phyloP scores from a whole-genome alignment of 2,113 vertebrate species.

The Jacana jacana region DNA sequence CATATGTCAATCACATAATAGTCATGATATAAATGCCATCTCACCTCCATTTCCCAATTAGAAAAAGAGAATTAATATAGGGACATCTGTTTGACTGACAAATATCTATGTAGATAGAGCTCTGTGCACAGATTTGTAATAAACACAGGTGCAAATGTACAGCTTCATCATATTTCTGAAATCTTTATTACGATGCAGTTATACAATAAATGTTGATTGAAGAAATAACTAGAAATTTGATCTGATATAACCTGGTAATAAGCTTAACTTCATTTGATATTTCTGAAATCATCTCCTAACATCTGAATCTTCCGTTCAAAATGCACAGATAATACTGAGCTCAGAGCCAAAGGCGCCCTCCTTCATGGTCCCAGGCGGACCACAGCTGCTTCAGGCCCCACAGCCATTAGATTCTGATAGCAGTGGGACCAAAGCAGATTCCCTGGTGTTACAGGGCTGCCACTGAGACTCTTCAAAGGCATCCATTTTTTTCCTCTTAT shows the following conservation, averaged over 20 bases:
- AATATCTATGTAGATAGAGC: conserved; percentile 18
- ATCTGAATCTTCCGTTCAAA: conserved; percentile 44
- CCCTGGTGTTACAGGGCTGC: background rate
- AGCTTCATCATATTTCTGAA: conserved; percentile 44
- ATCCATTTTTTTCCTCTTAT: background rate
- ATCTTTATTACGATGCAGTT: conserved; percentile 21
- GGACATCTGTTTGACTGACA: conserved; percentile 54
- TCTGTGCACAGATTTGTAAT: conserved; percentile 30
- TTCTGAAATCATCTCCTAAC: conserved; percentile 31
- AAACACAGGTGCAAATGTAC: conserved; percentile 44
- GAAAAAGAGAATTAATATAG: conserved; percentile 30
- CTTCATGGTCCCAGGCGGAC: background rate
- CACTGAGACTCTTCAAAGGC: background rate
- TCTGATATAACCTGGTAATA: conserved; percentile 49
- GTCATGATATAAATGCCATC: conserved; percentile 34
- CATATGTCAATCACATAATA: conserved; percentile 32
- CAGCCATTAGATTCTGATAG: background rate
- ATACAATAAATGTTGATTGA: conserved; percentile 57
- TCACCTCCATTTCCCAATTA: conserved; percentile 51
- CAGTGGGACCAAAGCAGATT: background rate
- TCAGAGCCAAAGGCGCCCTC: background rate
- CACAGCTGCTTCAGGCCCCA: background rate
- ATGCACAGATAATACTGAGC: background rate
- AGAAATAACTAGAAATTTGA: conserved; percentile 65
- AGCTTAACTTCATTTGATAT: conserved; percentile 66